Evolutionary conservation across 2,113 vertebrate genomes (phyloP).

Genomic region (Cervus canadensis): DNA sequence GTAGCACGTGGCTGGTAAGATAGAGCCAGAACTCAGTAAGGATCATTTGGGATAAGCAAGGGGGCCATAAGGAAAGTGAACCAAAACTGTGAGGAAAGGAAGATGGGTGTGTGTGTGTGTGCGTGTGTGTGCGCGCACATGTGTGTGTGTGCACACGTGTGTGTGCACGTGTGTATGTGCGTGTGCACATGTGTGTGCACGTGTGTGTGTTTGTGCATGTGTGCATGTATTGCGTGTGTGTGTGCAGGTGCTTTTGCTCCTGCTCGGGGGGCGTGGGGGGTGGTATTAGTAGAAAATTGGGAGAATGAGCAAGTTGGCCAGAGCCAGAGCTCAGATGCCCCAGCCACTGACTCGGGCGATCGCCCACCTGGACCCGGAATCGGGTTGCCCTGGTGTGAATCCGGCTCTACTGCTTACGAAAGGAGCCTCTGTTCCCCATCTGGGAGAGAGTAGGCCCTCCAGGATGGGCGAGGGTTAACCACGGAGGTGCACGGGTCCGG

Average conservation of each 20-base stretch:
- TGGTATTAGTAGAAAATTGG: neutral
- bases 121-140: rapidly evolving
- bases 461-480: rapidly evolving
- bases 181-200: rapidly evolving
- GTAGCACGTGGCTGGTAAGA: rapidly evolving
- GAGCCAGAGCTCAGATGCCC: neutral
- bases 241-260: neutral
- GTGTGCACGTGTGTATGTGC: rapidly evolving
- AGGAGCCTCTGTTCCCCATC: neutral
- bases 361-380: rapidly evolving
- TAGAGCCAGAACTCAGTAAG: rapidly evolving
- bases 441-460: neutral
- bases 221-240: rapidly evolving
- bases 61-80: rapidly evolving
- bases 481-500: rapidly evolving
- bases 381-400: neutral
- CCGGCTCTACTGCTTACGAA: rapidly evolving
- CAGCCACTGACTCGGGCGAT: rapidly evolving
- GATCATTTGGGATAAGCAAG: rapidly evolving
- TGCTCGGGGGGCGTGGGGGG: rapidly evolving
- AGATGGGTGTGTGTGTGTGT: rapidly evolving
- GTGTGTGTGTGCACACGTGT: rapidly evolving
- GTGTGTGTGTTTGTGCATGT: rapidly evolving
- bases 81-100: neutral
- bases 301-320: rapidly evolving